Percentiles rank a stretch among this genome's conserved stretches.
Conservation (phyloP, 1,140 invertebrate genomes). For the Halyomorpha halys region DNA sequence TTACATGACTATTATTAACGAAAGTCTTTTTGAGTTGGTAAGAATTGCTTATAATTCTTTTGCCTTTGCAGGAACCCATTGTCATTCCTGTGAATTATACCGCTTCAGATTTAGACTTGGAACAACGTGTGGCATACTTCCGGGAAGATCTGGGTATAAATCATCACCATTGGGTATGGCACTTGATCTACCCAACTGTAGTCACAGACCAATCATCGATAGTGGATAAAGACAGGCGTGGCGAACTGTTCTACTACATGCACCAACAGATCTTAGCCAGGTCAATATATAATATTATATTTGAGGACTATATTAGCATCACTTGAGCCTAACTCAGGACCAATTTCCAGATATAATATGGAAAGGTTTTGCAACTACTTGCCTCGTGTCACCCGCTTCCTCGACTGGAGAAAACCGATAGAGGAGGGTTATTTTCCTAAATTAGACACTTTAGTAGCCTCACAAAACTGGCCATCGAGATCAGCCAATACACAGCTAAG, state of each 20-base stretch:
- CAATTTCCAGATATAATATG: conserved; percentile 48
- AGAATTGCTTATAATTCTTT: not conserved
- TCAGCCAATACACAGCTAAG: conserved; percentile 45
- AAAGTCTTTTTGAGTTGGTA: not conserved
- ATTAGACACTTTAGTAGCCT: conserved; percentile 52
- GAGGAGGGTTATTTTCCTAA: conserved; percentile 61
- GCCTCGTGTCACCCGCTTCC: conserved; percentile 44
- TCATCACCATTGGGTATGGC: conserved; percentile 64
- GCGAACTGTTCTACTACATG: conserved; percentile 64
- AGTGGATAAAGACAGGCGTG: conserved; percentile 52
- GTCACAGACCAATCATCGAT: conserved; percentile 38
- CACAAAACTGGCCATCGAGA: conserved; percentile 50
- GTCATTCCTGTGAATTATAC: conserved; percentile 29
- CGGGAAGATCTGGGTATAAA: conserved; percentile 38
- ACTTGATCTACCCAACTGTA: conserved; percentile 54
- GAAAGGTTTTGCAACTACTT: conserved; percentile 55
- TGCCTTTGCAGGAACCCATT: conserved; percentile 21
- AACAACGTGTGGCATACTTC: conserved; percentile 38
- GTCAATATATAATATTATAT: too few relatives aligned
- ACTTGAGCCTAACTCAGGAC: not conserved
- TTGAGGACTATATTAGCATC: not conserved
- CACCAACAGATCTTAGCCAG: conserved; percentile 52
- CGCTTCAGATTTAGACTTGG: conserved; percentile 34
- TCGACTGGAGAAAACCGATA: conserved; percentile 52
- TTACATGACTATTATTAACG: too few relatives aligned